These are phyloP conservation scores for Cydia strobilella DNA, from an alignment of 1,140 invertebrate genomes.

Conservation along the genomic window DNA sequence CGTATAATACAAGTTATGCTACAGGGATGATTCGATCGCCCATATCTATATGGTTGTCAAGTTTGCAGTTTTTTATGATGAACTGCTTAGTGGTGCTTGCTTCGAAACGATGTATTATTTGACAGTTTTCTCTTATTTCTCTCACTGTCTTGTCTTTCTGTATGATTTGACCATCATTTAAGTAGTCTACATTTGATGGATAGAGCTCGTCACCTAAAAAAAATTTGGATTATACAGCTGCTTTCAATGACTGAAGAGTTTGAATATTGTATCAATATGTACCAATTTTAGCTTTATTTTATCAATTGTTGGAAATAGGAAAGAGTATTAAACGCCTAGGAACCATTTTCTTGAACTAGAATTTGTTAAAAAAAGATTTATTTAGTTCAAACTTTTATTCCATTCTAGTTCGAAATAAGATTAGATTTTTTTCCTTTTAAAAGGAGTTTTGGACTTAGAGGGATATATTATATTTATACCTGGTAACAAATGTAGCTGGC, in stretches of 20 bases:
- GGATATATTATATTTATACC: slow-evolving; percentile 44
- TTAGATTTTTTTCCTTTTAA: too few species aligned
- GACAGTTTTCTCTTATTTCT: slow-evolving; percentile 53
- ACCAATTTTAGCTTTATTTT: too few species aligned
- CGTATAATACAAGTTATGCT: not conserved
- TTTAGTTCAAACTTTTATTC: too few species aligned
- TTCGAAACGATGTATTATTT: slow-evolving; percentile 57
- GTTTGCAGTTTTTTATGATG: slow-evolving; percentile 58
- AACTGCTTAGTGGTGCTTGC: slow-evolving; percentile 34
- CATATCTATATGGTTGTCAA: slow-evolving; percentile 68
- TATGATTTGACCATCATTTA: slow-evolving; percentile 41
- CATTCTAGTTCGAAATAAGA: too few species aligned
- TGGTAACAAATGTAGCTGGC: slow-evolving; percentile 55
- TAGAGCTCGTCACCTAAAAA: slow-evolving; percentile 71
- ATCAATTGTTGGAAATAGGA: too few species aligned
- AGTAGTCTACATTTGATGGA: slow-evolving; percentile 62
- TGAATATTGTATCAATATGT: too few species aligned
- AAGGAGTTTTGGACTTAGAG: too few species aligned
- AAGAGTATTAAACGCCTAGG: too few species aligned
- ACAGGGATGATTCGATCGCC: slow-evolving; percentile 48
- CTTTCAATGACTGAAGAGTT: not conserved
- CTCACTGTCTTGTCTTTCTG: slow-evolving; percentile 53
- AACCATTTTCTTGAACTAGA: too few species aligned
- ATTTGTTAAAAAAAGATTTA: too few species aligned
- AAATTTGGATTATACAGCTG: slow-evolving; percentile 27